Conservation (phyloP, 2,888 invertebrate genomes). For the Mimas tiliae region DNA sequence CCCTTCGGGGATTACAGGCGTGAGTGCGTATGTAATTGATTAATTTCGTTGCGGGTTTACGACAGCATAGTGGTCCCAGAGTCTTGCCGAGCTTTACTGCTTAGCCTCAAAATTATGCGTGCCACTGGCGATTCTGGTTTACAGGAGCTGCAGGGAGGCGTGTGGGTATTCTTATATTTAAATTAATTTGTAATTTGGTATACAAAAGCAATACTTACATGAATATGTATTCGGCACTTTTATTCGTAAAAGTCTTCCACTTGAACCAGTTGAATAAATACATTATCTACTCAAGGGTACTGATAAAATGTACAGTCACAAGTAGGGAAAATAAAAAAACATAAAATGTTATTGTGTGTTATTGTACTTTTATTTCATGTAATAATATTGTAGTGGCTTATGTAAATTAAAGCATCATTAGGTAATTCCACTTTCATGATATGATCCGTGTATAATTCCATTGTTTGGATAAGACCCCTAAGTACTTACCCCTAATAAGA, state of each 20-base stretch:
- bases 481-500: too few species aligned
- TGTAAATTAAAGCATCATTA: neutral
- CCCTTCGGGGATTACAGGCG: too few species aligned
- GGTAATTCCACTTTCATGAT: neutral
- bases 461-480: neutral
- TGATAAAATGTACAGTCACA: neutral
- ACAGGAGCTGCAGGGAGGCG: too few species aligned
- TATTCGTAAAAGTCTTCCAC: neutral
- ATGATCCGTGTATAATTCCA: neutral
- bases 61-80: too few species aligned
- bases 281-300: neutral
- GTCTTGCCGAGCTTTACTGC: too few species aligned
- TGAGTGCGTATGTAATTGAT: too few species aligned
- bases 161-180: neutral
- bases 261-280: slow-evolving; percentile 7
- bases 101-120: too few species aligned
- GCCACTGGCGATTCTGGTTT: too few species aligned
- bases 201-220: neutral
- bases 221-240: neutral
- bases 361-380: neutral
- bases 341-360: neutral
- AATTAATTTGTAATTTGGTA: neutral
- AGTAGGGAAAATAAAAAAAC: neutral
- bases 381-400: neutral
- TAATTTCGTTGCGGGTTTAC: too few species aligned